A percentile compares a stretch with the other conserved stretches of the same genome.
These are phyloP conservation scores for Phrynosoma platyrhinos DNA, from an alignment of 2,113 vertebrate species.

Conservation along the genomic window DNA sequence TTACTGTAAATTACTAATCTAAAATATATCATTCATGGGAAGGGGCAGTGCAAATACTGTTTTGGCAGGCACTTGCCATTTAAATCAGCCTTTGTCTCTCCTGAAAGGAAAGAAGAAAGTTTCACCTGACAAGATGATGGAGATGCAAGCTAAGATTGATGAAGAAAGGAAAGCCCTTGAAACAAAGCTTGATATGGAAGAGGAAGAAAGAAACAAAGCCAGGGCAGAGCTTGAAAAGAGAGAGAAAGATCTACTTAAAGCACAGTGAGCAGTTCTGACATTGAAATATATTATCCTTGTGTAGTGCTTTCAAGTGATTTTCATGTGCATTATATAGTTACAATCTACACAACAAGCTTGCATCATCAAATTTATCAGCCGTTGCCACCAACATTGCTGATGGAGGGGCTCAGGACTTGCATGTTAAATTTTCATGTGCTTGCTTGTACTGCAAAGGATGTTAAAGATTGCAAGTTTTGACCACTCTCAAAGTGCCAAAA, in stretches of 20 bases:
- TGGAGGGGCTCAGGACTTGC: neutral
- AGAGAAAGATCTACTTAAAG: constrained; percentile 97
- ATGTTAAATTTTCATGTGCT: neutral
- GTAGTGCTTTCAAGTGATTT: neutral
- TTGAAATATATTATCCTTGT: neutral
- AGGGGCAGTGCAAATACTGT: neutral
- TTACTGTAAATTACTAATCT: neutral
- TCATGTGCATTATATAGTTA: neutral
- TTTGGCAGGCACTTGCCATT: neutral
- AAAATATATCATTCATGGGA: neutral
- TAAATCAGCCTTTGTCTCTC: constrained; percentile 16
- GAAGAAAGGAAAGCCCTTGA: constrained; percentile 96
- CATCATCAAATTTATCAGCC: neutral
- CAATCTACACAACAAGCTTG: neutral
- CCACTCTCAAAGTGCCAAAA: neutral
- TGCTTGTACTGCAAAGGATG: neutral
- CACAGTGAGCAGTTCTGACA: constrained; percentile 87
- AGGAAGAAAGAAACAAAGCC: constrained; percentile 98
- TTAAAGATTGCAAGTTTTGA: neutral
- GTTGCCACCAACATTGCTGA: neutral
- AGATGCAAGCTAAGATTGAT: constrained; percentile 99
- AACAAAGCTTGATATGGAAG: constrained; percentile 98
- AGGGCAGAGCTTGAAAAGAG: constrained; percentile 95
- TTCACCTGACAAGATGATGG: constrained; percentile 96
- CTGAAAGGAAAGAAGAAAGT: constrained; percentile 94